Evolutionary conservation across 2,888 invertebrate genomes (phyloP).

Genomic region (Drosophila helvetica): DNA sequence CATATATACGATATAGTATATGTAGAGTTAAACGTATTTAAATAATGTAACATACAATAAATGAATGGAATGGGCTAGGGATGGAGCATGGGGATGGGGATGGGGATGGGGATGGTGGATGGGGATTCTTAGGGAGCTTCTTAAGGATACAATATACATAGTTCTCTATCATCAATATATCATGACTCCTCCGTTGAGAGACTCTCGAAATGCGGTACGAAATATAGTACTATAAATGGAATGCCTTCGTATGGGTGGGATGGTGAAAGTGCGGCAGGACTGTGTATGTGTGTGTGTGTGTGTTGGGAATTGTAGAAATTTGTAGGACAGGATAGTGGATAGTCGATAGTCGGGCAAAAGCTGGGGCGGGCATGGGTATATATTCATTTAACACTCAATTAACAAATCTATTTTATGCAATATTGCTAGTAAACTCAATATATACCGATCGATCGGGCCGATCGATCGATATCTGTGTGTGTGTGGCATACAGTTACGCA

Average conservation of each 20-base stretch:
- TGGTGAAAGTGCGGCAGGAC: not conserved
- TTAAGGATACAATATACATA: conserved; percentile 41
- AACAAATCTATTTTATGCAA: conserved; percentile 74
- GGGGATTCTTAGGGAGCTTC: not conserved
- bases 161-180: conserved; percentile 22
- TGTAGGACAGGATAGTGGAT: not conserved
- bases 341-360: conserved; percentile 9
- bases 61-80: conserved; percentile 36
- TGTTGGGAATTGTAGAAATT: not conserved
- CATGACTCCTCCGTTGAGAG: conserved; percentile 16
- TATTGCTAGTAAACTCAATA: conserved; percentile 71
- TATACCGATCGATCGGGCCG: not conserved
- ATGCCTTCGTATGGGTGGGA: not conserved
- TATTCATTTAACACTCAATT: conserved; percentile 70
- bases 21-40: conserved; percentile 61
- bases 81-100: no score
- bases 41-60: conserved; percentile 64
- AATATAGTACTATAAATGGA: not conserved
- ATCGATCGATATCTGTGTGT: conserved; percentile 46
- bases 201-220: not conserved
- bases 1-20: conserved; percentile 48
- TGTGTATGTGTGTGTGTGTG: no score
- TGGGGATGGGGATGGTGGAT: no score
- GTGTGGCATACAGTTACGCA: conserved; percentile 42
- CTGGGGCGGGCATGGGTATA: conserved; percentile 11